Percentiles rank a stretch among this genome's conserved stretches.
phyloP scores from a whole-genome alignment of 2,797 vertebrate genomes.

The Myotis vivesi region DNA sequence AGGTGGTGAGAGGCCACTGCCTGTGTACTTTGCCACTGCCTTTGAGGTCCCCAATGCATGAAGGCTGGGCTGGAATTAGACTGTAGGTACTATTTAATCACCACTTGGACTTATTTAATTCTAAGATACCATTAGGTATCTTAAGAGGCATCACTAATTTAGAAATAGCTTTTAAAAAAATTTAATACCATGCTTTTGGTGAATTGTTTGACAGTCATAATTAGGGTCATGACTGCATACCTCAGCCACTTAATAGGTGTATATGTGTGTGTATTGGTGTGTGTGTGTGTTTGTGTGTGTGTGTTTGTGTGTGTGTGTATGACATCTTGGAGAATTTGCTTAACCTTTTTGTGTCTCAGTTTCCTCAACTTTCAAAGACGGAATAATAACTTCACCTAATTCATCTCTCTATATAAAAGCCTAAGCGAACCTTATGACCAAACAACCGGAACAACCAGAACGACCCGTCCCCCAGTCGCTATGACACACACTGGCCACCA shows the following conservation, averaged over 20 bases:
- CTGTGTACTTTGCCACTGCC: neutral
- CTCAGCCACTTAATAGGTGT: neutral
- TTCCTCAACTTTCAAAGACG: neutral
- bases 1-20: neutral
- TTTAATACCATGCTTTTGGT: neutral
- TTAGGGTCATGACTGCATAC: neutral
- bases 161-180: neutral
- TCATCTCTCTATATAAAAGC: no score
- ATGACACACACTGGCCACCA: no score
- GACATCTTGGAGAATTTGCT: neutral
- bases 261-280: neutral
- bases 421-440: no score
- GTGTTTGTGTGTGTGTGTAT: neutral
- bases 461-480: no score
- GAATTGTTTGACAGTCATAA: neutral
- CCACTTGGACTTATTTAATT: neutral
- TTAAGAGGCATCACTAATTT: neutral
- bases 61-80: neutral
- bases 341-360: conserved; percentile 3
- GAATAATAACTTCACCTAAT: neutral
- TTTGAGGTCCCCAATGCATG: neutral
- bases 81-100: neutral
- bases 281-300: neutral
- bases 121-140: neutral
- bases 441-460: no score